These are phyloP conservation scores for Pongo pygmaeus DNA, from an alignment of 2,113 vertebrate genomes.

Conservation along the genomic window DNA sequence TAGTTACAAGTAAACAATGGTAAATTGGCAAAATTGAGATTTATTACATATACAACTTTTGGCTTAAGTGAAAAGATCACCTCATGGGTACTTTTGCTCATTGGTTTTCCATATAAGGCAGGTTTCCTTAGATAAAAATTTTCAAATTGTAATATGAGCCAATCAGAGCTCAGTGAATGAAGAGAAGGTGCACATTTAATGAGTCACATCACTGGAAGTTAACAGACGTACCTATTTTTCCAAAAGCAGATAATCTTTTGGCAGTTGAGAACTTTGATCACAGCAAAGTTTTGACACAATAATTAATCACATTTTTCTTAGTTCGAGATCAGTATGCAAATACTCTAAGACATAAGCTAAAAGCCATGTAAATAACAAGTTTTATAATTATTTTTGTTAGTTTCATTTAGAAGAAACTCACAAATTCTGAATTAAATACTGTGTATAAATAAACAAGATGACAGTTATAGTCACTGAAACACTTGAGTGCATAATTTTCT, in stretches of 20 bases:
- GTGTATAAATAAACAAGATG: constrained; percentile 59
- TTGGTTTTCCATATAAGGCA: constrained; percentile 81
- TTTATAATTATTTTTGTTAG: constrained; percentile 39
- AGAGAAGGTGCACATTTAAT: constrained; percentile 59
- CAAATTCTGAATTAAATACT: constrained; percentile 61
- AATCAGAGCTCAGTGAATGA: constrained; percentile 67
- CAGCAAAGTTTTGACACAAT: neutral
- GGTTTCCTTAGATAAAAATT: constrained; percentile 71
- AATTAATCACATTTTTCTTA: constrained; percentile 49
- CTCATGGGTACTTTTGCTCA: constrained; percentile 4
- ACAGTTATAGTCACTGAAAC: constrained; percentile 76
- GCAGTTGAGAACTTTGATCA: constrained; percentile 34
- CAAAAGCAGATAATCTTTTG: constrained; percentile 45
- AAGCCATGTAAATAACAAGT: neutral
- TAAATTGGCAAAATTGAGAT: constrained; percentile 44
- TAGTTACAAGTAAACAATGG: neutral
- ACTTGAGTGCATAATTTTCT: constrained; percentile 46
- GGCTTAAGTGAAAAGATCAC: constrained; percentile 33
- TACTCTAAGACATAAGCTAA: constrained; percentile 19
- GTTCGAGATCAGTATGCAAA: constrained; percentile 55
- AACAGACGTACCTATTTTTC: constrained; percentile 29
- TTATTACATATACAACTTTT: neutral
- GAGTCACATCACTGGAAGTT: constrained; percentile 52
- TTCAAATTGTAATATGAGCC: constrained; percentile 68
- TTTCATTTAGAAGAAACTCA: constrained; percentile 65